A percentile compares a stretch with the other conserved stretches of the same genome.
Conservation (phyloP, 2,888 invertebrate species). For the Dryadula phaetusa region DNA sequence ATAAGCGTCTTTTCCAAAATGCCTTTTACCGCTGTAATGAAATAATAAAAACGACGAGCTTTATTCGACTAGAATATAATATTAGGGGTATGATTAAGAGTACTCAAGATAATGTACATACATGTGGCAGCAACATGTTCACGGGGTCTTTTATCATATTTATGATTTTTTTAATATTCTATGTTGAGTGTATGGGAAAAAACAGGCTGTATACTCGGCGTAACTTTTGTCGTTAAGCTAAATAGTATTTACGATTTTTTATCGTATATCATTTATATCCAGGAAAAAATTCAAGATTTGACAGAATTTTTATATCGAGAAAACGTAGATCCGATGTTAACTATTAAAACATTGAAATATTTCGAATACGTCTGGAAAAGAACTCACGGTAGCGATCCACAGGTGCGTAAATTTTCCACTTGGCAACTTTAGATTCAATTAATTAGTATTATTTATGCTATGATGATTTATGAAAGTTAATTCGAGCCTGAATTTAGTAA, state of each 20-base stretch:
- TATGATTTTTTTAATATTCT: conserved; percentile 9
- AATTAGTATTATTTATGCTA: conserved; percentile 16
- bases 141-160: conserved; percentile 2
- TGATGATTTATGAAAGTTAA: conserved; percentile 13
- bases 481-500: conserved; percentile 4
- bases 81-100: conserved; percentile 5
- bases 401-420: conserved; percentile 56
- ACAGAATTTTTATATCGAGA: conserved; percentile 75
- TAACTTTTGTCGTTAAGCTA: conserved; percentile 62
- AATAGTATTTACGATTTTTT: conserved; percentile 19
- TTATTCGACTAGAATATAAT: conserved; percentile 13
- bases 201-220: neutral
- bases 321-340: conserved; percentile 72
- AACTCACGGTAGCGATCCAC: conserved; percentile 78
- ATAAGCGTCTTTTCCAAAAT: neutral
- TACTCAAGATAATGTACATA: neutral
- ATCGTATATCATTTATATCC: conserved; percentile 51
- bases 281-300: conserved; percentile 77
- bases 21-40: neutral
- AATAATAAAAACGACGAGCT: neutral
- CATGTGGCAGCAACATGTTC: neutral
- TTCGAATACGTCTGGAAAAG: conserved; percentile 83
- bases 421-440: conserved; percentile 10
- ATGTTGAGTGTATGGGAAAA: neutral
- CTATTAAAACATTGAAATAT: conserved; percentile 74